Evolutionary conservation across 1,140 invertebrate species (phyloP).

Genomic region (Asobara japonica): DNA sequence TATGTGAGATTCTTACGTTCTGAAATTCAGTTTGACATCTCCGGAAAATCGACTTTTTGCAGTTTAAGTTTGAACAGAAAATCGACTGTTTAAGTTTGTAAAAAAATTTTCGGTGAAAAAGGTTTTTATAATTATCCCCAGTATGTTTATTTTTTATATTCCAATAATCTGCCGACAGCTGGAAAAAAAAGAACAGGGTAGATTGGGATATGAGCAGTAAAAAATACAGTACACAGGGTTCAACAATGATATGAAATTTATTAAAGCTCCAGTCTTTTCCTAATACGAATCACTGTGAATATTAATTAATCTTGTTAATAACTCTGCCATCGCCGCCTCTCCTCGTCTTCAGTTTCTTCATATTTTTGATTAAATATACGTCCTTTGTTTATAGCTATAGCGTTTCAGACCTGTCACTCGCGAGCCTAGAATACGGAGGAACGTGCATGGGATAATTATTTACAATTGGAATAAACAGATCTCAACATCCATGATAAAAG

Average conservation of each 20-base stretch:
- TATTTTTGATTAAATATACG: constrained; percentile 23
- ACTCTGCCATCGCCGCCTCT: neutral
- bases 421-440: constrained; percentile 30
- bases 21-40: too few species aligned
- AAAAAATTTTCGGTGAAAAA: too few species aligned
- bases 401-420: constrained; percentile 27
- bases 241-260: neutral
- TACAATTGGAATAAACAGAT: constrained; percentile 35
- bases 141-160: too few species aligned
- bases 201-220: too few species aligned
- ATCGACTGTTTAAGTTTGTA: too few species aligned
- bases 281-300: neutral
- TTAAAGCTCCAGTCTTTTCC: neutral
- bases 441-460: constrained; percentile 34
- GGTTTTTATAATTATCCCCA: too few species aligned
- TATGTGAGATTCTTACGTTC: too few species aligned
- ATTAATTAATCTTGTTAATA: neutral
- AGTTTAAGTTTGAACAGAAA: too few species aligned
- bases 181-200: neutral
- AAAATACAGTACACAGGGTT: neutral
- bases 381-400: constrained; percentile 11
- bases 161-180: neutral
- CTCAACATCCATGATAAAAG: constrained; percentile 27
- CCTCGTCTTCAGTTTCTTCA: neutral
- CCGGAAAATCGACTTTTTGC: too few species aligned